Evolutionary conservation across 2,888 invertebrate genomes (phyloP), one percentile per base, ranked within the genome.

Genomic region (Platycheirus rosarum): DNA sequence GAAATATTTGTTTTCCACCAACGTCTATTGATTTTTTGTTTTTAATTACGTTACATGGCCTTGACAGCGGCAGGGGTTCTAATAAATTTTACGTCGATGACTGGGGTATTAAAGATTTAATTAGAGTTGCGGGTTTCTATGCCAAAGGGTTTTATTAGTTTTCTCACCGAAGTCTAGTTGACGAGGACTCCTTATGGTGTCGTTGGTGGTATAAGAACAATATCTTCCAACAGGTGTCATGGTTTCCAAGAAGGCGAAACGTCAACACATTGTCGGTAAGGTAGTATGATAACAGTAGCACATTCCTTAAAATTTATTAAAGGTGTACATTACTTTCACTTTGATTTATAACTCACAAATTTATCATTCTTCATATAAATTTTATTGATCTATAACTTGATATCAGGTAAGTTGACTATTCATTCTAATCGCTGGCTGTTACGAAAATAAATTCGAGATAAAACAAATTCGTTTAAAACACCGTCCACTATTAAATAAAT

Each of bases 51-150:
- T 48, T 63, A 42, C 23, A 4, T 63, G 48, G 37, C 63, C 48
- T 63, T 63, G 63, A 63, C 48, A 63, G 35, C n/a, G n/a, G n/a
- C n/a, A 46, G 40, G 8, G 9, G 14, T 35, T 63, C 44, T 46
- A 62, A 32, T 32, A 32, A 8, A 14, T 7, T 48, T 48, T 14
- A 63, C 46, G n/a, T n/a, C n/a, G 20, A 32, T 18, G 48, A 48
- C 35, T 6, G 11, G 40, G 40, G 37, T 49, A 63, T 63, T 48
- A 48, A 63, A 60, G 14, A 48, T 48, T 37, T 49, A 63, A 63
- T 63, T 48, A 23, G 23, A 63, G 49, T 37, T 63, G 35, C 23
- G 9, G 48, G 44, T 18, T 46, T 11, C 9, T 20, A 1, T 46
- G 5, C 37, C 13, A 40, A 40, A 40, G 8, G 37, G 37, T n/a